phyloP scores from a whole-genome alignment of 2,888 invertebrate species.

The Alitta virens region DNA sequence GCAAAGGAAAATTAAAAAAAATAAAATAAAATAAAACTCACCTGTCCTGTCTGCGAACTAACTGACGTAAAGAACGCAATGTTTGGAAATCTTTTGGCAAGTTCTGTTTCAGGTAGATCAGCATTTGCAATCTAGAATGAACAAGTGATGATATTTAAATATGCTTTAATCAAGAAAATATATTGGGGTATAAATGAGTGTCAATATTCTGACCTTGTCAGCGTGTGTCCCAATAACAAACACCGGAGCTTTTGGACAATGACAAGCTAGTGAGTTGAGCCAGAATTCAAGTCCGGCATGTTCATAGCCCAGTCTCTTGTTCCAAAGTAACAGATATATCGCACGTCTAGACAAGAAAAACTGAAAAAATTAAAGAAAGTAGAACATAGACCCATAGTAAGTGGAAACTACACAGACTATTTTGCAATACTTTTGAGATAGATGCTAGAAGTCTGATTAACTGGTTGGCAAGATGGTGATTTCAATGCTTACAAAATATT shows the following conservation, averaged over 20 bases:
- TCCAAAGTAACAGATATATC: conserved; percentile 40
- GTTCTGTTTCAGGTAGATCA: conserved; percentile 25
- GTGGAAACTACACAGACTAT: too few relatives aligned
- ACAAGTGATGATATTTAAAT: background rate
- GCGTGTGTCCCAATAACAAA: conserved; percentile 41
- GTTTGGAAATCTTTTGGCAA: conserved; percentile 21
- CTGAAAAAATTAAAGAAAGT: too few relatives aligned
- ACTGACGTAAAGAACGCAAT: conserved; percentile 26
- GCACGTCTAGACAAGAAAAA: conserved; percentile 40
- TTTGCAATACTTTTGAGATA: too few relatives aligned
- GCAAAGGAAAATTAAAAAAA: too few relatives aligned
- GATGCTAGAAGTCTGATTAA: too few relatives aligned
- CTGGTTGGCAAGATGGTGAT: too few relatives aligned
- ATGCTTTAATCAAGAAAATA: background rate
- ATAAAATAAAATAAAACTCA: too few relatives aligned
- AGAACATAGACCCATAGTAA: too few relatives aligned
- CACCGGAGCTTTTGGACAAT: conserved; percentile 39
- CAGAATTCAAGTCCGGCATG: conserved; percentile 43
- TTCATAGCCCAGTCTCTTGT: conserved; percentile 36
- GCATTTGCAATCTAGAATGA: conserved; percentile 21
- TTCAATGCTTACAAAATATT: too few relatives aligned
- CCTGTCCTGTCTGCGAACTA: conserved; percentile 28
- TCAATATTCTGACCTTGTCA: conserved; percentile 35
- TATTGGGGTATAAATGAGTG: background rate
- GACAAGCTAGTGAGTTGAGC: conserved; percentile 38